A percentile compares a stretch with the other conserved stretches of the same genome.
Conservation (phyloP, 2,113 vertebrate species). For the Andinoacara biseriatus region DNA sequence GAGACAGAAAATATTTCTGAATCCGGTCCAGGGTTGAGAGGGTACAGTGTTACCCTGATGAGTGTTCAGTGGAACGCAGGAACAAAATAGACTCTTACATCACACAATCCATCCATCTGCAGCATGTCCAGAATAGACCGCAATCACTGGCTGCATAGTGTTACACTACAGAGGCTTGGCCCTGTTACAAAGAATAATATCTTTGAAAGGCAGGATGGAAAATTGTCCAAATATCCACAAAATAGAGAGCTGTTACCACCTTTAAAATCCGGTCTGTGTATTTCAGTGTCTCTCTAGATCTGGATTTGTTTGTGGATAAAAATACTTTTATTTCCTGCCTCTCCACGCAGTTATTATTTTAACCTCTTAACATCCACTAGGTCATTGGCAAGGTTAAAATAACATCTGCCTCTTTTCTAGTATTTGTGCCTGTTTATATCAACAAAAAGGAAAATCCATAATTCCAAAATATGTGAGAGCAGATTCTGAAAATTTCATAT, state of each 20-base stretch:
- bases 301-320: background rate
- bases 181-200: background rate
- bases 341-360: background rate
- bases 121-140: slow-evolving; percentile 76
- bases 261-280: background rate
- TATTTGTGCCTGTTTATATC: background rate
- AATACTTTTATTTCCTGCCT: background rate
- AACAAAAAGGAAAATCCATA: background rate
- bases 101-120: slow-evolving; percentile 68
- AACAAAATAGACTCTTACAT: slow-evolving; percentile 79
- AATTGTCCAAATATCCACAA: background rate
- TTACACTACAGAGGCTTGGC: slow-evolving; percentile 47
- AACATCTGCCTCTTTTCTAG: background rate
- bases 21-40: slow-evolving; percentile 37
- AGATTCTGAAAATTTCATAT: background rate
- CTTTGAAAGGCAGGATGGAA: background rate
- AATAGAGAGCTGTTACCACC: background rate
- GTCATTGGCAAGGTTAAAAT: background rate
- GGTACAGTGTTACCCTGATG: slow-evolving; percentile 35
- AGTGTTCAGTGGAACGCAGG: slow-evolving; percentile 50
- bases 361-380: background rate
- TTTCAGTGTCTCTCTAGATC: background rate
- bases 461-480: background rate
- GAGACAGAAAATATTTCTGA: slow-evolving; percentile 42
- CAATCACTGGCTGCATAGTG: slow-evolving; percentile 55